Evolutionary conservation across 2,113 vertebrate species (phyloP).

Genomic region (human (Homo sapiens)): GRCh38 chr1:117369001-117369500

Average conservation of each 20-base stretch:
- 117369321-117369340: constrained; percentile 9
- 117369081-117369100: not conserved
- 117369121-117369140: not conserved
- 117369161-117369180: not conserved
- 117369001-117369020: not conserved
- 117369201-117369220: not conserved
- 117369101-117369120: not conserved
- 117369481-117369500: not conserved
- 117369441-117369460: not conserved
- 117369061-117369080: not conserved
- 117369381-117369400: not conserved
- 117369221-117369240: not conserved
- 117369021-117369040: not conserved
- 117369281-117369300: constrained; percentile 1
- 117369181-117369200: not conserved
- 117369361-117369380: not conserved
- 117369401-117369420: constrained; percentile 11
- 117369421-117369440: not conserved
- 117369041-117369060: not conserved
- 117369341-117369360: not conserved
- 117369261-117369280: not conserved
- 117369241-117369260: not conserved
- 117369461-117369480: constrained; percentile 40
- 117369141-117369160: not conserved
- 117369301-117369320: not conserved